These are phyloP conservation scores for Datnioides undecimradiatus DNA, from an alignment of 2,113 vertebrate species.

Conservation along the genomic window DNA sequence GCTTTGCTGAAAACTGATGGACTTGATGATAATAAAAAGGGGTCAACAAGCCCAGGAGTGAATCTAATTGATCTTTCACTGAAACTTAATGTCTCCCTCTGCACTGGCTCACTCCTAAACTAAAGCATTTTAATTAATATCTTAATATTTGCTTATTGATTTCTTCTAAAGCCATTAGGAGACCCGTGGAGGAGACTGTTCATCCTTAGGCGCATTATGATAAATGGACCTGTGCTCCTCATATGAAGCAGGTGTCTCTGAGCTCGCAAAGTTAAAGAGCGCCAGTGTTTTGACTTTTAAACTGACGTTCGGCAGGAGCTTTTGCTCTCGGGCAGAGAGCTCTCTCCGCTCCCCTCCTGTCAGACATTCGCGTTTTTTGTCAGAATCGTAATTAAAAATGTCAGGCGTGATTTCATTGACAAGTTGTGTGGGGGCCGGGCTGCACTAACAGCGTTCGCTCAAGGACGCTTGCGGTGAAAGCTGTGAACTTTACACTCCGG, in stretches of 20 bases:
- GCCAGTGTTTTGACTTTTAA: slow-evolving; percentile 25
- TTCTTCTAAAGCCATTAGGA: not conserved
- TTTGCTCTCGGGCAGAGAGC: not conserved
- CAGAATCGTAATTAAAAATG: slow-evolving; percentile 72
- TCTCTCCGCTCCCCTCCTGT: slow-evolving; percentile 16
- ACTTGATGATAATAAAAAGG: slow-evolving; percentile 21
- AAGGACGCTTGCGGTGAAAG: slow-evolving; percentile 34
- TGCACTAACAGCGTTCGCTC: slow-evolving; percentile 6
- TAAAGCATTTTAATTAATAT: slow-evolving; percentile 31
- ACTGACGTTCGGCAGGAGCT: not conserved
- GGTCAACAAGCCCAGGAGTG: slow-evolving; percentile 17
- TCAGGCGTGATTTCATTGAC: slow-evolving; percentile 65
- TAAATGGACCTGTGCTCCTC: not conserved
- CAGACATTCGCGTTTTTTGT: slow-evolving; percentile 52
- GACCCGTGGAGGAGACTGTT: slow-evolving; percentile 12
- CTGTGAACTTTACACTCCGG: slow-evolving; percentile 47
- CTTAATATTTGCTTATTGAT: slow-evolving; percentile 31
- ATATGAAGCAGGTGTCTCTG: not conserved
- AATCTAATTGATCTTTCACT: slow-evolving; percentile 32
- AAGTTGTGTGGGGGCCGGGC: slow-evolving; percentile 14
- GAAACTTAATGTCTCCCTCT: slow-evolving; percentile 14
- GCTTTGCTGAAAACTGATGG: slow-evolving; percentile 43
- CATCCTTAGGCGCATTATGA: not conserved
- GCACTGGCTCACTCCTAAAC: slow-evolving; percentile 1
- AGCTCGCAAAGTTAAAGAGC: slow-evolving; percentile 31